Conservation (phyloP, 1,140 invertebrate genomes). For the Drosophila neocordata region DNA sequence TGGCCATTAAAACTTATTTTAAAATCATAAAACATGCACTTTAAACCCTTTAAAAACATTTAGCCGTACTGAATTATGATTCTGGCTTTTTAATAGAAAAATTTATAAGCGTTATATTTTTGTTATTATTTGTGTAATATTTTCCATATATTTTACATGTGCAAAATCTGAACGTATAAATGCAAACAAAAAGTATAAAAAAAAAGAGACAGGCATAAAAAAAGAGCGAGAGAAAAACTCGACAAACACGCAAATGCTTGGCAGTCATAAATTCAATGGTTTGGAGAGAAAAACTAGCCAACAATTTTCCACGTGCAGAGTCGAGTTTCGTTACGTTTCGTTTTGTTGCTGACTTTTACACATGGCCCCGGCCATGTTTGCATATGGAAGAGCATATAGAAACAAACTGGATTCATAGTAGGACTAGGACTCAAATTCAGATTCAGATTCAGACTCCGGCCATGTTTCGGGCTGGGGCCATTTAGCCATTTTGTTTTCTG, state of each 20-base stretch:
- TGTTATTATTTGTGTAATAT: slow-evolving; percentile 46
- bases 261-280: slow-evolving; percentile 72
- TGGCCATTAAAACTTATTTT: slow-evolving; percentile 39
- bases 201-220: background rate
- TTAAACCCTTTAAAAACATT: slow-evolving; percentile 35
- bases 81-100: slow-evolving; percentile 60
- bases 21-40: slow-evolving; percentile 31
- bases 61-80: slow-evolving; percentile 41
- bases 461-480: background rate
- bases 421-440: background rate
- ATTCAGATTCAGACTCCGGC: slow-evolving; percentile 5
- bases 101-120: slow-evolving; percentile 39
- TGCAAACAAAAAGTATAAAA: background rate
- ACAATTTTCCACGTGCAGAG: slow-evolving; percentile 73
- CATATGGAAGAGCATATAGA: slow-evolving; percentile 16
- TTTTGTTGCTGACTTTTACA: slow-evolving; percentile 3
- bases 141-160: slow-evolving; percentile 55
- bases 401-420: slow-evolving; percentile 16
- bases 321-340: background rate
- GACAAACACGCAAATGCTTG: slow-evolving; percentile 67
- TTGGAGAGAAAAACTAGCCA: slow-evolving; percentile 68
- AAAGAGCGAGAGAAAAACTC: slow-evolving; percentile 37
- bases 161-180: slow-evolving; percentile 39
- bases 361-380: slow-evolving; percentile 14
- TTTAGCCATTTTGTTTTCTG: slow-evolving; percentile 74